Evolutionary conservation across 1,140 invertebrate species (phyloP).

Genomic region (Polypedilum pembai): DNA sequence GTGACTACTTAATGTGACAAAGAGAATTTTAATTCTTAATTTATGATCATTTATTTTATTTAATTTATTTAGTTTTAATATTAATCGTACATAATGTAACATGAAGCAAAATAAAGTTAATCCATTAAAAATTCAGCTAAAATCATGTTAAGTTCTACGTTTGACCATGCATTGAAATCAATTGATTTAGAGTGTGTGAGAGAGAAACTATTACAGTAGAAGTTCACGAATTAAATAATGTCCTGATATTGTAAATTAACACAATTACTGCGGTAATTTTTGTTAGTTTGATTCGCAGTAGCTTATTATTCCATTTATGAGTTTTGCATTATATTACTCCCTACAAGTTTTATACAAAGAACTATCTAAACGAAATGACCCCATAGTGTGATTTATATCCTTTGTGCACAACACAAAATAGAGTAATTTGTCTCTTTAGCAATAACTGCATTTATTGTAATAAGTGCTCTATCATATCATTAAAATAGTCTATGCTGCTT

Average conservation of each 20-base stretch:
- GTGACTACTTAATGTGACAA: constrained; percentile 9
- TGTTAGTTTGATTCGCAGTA: neutral
- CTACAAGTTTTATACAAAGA: neutral
- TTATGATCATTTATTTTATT: constrained; percentile 4
- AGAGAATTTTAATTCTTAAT: constrained; percentile 7
- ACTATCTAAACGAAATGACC: neutral
- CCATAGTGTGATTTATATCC: constrained; percentile 12
- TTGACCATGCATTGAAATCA: neutral
- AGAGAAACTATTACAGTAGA: too few relatives aligned
- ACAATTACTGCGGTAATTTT: neutral
- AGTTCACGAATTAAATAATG: neutral
- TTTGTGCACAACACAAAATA: constrained; percentile 17
- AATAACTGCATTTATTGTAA: neutral
- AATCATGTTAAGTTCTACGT: neutral
- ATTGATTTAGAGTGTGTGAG: neutral
- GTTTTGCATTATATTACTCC: neutral
- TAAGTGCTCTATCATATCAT: constrained; percentile 18
- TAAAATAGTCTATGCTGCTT: neutral
- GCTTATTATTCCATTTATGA: neutral
- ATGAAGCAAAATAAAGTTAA: neutral
- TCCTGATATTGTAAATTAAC: neutral
- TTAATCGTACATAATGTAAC: neutral
- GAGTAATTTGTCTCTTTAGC: constrained; percentile 12
- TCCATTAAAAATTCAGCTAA: neutral
- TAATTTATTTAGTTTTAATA: neutral